Conservation (phyloP, 2,113 vertebrate species). For the Cyanistes caeruleus region DNA sequence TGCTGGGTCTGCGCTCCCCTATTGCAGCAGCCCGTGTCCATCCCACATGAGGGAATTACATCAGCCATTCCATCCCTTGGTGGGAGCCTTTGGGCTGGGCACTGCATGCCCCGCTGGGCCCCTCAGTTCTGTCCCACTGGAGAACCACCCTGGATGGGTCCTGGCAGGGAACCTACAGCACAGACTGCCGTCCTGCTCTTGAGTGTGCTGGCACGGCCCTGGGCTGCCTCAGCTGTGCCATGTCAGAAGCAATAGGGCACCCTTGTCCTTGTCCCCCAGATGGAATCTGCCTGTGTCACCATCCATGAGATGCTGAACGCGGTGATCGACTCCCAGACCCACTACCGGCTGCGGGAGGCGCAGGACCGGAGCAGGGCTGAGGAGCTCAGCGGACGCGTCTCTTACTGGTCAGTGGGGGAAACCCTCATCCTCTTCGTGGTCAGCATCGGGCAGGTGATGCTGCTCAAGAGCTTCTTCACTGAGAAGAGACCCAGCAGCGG, state of each 20-base stretch:
- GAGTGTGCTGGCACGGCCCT: not conserved
- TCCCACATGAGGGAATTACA: accelerated
- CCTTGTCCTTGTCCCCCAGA: conserved; percentile 63
- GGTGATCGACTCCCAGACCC: conserved; percentile 85
- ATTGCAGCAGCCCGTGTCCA: accelerated
- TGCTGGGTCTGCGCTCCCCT: not conserved
- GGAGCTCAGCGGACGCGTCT: conserved; percentile 80
- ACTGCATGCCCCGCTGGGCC: accelerated
- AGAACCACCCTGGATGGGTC: not conserved
- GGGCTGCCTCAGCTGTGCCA: accelerated
- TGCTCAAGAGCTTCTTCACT: conserved; percentile 89
- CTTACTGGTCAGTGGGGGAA: conserved; percentile 86
- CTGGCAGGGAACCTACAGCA: not conserved
- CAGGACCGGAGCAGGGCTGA: conserved; percentile 86
- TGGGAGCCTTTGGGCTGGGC: not conserved
- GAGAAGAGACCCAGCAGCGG: conserved; percentile 76
- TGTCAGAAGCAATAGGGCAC: accelerated
- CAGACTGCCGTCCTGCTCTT: not conserved
- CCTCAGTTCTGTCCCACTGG: not conserved
- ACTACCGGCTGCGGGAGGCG: conserved; percentile 85
- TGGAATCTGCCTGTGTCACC: conserved; percentile 88
- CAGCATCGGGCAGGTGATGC: conserved; percentile 85
- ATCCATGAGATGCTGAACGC: conserved; percentile 87
- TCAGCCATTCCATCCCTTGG: not conserved
- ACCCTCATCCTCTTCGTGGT: conserved; percentile 84